Base-by-base conservation (phyloP, 2,113 vertebrate species). In the Zingel zingel region DNA sequence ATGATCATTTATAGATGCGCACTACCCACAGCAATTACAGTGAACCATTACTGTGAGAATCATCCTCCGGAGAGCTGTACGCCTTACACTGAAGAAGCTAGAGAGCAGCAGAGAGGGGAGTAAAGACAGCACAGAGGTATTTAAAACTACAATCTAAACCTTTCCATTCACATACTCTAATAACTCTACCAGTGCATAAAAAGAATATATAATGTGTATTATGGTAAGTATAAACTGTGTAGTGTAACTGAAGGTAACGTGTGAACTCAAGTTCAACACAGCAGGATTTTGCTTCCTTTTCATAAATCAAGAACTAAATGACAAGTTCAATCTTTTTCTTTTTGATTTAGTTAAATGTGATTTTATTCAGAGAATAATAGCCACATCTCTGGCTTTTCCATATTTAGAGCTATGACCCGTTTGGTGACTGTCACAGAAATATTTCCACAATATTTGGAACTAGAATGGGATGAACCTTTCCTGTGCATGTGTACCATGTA, bases 1-100 rank as follows among this genome's bases (percentile, higher is more conserved):
- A n/a, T 43, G 16, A 64, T 71, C 51, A 82, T 79, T 89, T 79
- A 81, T 79, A 74, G 56, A 74, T 82, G 73, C 88, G 51, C 15
- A 18, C 58, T 54, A 25, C 53, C 30, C 30, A 70, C 57, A 81
- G 57, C 76, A 85, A 78, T 81, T 79, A 72, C 63, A 82, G 50
- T 25, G 45, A 81, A 63, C 53, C 76, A 77, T 89, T 77, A 76
- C 39, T 84, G 14, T 36, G 43, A 53, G 79, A 61, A 53, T 47
- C 19, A 53, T 67, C 79, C 54, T 67, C 53, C 56, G 21, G 73
- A 77, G 76, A 77, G 51, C 56, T 21, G 57, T 13, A 19, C 0
- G 5, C 47, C n/a, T 62, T 39, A 45, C 27, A 50, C 51, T 66
- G 25, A 36, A 18, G 71, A 77, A 25, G 77, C 65, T 65, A 77